Evolutionary conservation across 2,888 invertebrate species (phyloP).

Genomic region (Scrobipalpa atriplicella): DNA sequence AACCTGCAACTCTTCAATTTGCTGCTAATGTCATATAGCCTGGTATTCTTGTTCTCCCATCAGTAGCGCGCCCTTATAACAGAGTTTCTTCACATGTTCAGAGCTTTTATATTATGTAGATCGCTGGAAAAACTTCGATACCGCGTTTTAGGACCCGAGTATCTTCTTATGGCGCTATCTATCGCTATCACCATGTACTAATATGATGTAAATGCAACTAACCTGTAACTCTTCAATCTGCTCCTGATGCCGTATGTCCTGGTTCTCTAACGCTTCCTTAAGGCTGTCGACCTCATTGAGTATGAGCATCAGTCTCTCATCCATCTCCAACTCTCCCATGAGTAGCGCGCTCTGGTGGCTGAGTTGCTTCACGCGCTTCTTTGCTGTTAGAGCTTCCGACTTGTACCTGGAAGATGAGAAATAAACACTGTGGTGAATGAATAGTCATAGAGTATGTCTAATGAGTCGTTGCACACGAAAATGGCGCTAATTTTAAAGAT

Average conservation of each 20-base stretch:
- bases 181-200: too few species aligned
- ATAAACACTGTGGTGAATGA: too few species aligned
- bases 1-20: conserved; percentile 84
- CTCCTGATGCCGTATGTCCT: conserved; percentile 78
- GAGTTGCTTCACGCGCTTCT: conserved; percentile 82
- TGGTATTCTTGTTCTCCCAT: conserved; percentile 83
- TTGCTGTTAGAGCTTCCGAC: conserved; percentile 82
- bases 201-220: too few species aligned
- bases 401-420: conserved; percentile 61
- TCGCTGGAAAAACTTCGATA: conserved; percentile 41
- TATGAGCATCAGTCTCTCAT: conserved; percentile 80
- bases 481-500: too few species aligned
- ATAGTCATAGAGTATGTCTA: too few species aligned
- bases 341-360: conserved; percentile 87
- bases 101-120: too few species aligned
- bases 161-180: too few species aligned
- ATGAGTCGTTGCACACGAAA: too few species aligned
- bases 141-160: too few species aligned
- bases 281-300: conserved; percentile 85
- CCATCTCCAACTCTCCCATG: conserved; percentile 82
- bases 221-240: conserved; percentile 85
- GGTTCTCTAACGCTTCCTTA: conserved; percentile 84
- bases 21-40: conserved; percentile 77
- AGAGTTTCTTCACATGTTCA: too few species aligned
- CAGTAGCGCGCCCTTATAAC: too few species aligned